Conservation (phyloP, 2,113 vertebrate species). For the Tychaedon coryphoeus region DNA sequence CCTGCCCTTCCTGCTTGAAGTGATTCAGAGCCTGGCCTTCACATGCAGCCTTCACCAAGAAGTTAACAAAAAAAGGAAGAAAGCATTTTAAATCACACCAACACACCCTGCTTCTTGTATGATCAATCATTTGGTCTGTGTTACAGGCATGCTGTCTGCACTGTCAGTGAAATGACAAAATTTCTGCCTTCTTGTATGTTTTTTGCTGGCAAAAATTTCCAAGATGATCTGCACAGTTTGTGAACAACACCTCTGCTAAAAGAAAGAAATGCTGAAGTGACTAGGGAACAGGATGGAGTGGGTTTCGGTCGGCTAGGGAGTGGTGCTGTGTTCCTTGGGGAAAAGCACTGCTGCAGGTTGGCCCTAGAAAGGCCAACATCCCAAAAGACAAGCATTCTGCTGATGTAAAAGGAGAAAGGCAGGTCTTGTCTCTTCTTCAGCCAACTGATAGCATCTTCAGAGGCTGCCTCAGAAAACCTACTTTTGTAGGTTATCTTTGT, state of each 20-base stretch:
- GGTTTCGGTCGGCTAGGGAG: neutral
- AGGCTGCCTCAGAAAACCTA: neutral
- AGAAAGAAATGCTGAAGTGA: neutral
- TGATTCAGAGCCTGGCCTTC: neutral
- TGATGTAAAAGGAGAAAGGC: neutral
- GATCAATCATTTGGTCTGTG: accelerated
- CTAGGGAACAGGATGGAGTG: neutral
- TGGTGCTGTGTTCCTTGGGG: neutral
- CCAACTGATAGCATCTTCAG: neutral
- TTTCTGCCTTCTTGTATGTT: neutral
- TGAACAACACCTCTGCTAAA: neutral
- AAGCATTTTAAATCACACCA: neutral
- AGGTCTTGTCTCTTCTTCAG: neutral
- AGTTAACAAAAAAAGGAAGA: neutral
- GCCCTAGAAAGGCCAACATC: neutral
- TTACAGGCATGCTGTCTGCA: neutral
- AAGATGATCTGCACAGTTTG: neutral
- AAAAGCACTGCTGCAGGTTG: neutral
- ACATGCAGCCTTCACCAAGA: neutral
- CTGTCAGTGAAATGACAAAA: neutral
- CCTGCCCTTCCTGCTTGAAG: neutral
- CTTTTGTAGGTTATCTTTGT: neutral
- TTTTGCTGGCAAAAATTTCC: neutral
- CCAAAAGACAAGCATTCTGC: neutral
- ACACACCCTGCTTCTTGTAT: neutral